These are phyloP conservation scores for Octodon degus DNA, from an alignment of 2,113 vertebrate genomes.

Conservation along the genomic window DNA sequence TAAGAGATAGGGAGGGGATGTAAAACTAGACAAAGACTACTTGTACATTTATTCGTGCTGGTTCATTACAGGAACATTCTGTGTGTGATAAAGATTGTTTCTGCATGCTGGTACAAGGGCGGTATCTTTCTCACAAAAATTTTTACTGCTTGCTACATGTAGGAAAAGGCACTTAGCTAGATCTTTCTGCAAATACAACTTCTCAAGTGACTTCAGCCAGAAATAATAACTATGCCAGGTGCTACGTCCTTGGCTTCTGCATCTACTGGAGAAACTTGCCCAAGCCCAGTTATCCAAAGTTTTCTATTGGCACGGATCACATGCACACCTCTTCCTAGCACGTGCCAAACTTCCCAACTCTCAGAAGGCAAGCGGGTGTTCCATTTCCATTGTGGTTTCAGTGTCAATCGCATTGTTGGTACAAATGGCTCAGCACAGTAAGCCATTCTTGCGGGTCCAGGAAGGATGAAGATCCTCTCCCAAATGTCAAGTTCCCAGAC, in stretches of 20 bases:
- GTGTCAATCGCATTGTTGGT: neutral
- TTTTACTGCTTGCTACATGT: neutral
- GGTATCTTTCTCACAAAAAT: neutral
- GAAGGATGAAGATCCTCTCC: neutral
- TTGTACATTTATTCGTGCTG: neutral
- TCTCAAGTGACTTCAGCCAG: neutral
- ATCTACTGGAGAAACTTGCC: neutral
- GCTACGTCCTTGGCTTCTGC: neutral
- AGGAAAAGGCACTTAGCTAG: neutral
- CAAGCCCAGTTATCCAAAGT: neutral
- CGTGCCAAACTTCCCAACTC: neutral
- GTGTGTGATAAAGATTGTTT: neutral
- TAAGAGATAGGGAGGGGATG: neutral
- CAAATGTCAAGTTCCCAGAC: neutral
- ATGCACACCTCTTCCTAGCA: neutral
- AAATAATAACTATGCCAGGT: neutral
- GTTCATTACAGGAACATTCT: neutral
- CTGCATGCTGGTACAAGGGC: neutral
- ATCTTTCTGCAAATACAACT: neutral
- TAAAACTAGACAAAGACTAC: neutral
- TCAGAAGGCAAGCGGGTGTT: constrained; percentile 7
- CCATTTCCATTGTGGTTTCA: neutral
- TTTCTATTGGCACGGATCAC: neutral
- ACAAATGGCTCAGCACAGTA: neutral
- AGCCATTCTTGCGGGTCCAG: neutral